Evolutionary conservation across 1,140 invertebrate genomes (phyloP).

Genomic region (Leptopilina clavipes): DNA sequence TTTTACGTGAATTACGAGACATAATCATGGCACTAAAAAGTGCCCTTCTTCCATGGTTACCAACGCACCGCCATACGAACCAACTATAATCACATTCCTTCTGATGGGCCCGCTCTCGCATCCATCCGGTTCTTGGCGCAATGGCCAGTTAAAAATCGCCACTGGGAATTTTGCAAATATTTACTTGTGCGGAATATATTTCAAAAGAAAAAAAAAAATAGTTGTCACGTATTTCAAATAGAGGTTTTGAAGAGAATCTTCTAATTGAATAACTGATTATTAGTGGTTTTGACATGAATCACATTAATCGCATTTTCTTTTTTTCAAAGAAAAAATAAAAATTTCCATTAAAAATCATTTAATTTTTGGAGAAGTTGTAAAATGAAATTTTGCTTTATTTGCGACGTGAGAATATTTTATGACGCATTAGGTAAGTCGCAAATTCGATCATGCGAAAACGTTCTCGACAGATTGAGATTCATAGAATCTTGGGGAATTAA

Average conservation of each 20-base stretch:
- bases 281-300: too few species aligned
- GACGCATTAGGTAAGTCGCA: background rate
- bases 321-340: too few species aligned
- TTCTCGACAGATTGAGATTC: slow-evolving; percentile 12
- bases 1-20: slow-evolving; percentile 47
- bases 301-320: too few species aligned
- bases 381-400: background rate
- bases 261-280: too few species aligned
- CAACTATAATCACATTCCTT: slow-evolving; percentile 45
- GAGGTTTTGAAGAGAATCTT: too few species aligned
- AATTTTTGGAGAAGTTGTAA: too few species aligned
- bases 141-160: slow-evolving; percentile 49
- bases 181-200: slow-evolving; percentile 7
- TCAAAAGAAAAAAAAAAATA: background rate
- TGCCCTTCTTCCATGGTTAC: slow-evolving; percentile 40
- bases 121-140: slow-evolving; percentile 43
- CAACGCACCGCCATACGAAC: slow-evolving; percentile 35
- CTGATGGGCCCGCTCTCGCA: slow-evolving; percentile 42
- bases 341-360: too few species aligned
- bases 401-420: background rate
- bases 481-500: slow-evolving; percentile 5
- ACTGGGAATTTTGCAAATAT: slow-evolving; percentile 50
- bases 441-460: background rate
- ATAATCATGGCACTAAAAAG: slow-evolving; percentile 51
- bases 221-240: too few species aligned